Base-by-base conservation (phyloP, 2,113 vertebrate species). In the rabbit (Oryctolagus cuniculus) region DNA sequence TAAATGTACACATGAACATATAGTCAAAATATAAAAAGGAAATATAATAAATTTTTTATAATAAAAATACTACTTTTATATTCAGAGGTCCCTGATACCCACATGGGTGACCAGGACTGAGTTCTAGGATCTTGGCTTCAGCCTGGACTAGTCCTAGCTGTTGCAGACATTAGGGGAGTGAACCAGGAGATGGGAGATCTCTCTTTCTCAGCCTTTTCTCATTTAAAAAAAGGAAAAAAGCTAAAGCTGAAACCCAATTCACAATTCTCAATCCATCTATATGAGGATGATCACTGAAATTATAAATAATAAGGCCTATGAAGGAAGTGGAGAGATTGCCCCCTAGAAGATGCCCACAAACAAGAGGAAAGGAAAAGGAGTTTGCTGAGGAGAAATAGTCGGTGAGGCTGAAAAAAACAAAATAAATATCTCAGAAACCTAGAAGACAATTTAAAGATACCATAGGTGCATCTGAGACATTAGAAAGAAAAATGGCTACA, bases 401-500 rank as follows among this genome's bases (percentile, higher is more conserved):
- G 27, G 0, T 83, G 15, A 96, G 16, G 11, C 24, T 74, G 34
- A 79, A 89, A 31, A 95, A 70, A 3, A 29, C 78, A 87, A 95
- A 70, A 34, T 84, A 31, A 78, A 24, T 10, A 88, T 15, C 19
- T 69, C 10, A 34, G 61, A 96, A 87, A 5, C 19, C 21, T 80
- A 58, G 64, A 84, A 92, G 36, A 83, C 21, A 25, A 88, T 51
- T 86, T 77, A 75, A 91, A 89, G 34, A 72, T 2, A n/a, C 25
- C 9, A 25, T 29, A 44, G 94, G 15, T 29, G 22, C 27, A 83
- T 15, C 16, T 82, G 24, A 90, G 17, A 61, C 74, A 87, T 25
- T 31, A 66, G 44, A 55, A 89, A 79, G 53, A 84, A 81, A 93
- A 95, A 79, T n/a, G 6, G 29, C 51, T 73, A 58, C 77, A 80